Evolutionary conservation across 2,797 vertebrate species (phyloP), one percentile per base, ranked within the genome.

Genomic region (Alosa sapidissima): DNA sequence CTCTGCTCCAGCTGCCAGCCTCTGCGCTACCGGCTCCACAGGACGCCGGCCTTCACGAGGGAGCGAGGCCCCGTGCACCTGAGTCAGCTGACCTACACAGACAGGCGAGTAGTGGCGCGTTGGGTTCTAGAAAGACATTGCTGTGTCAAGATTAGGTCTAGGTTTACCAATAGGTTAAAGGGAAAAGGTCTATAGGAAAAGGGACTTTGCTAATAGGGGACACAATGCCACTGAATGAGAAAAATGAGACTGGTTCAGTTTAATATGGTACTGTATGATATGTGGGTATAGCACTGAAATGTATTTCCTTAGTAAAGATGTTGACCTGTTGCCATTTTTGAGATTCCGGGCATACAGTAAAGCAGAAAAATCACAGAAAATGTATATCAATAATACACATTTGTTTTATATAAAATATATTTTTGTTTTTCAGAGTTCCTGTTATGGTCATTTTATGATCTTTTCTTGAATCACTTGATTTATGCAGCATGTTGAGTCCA

Each of bases 1-100:
- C 90, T 97, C 83, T 99, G 98, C 89, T 95, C 96, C 0, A 55
- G 90, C 89, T 99, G 98, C 94, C 93, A 87, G 0, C 96, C 94
- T 0, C 89, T 98, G 85, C 92, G 90, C 9, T 99, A 98, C 91
- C 91, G 91, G 21, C 85, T 99, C 9, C 91, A 96, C 6, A 94
- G 98, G 0, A 93, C 96, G 1, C 98, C 98, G 0, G 91, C 96
- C 0, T 98, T 98, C 83, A 65, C 47, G 14, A 72, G 81, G 28
- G 86, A 86, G 9, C 90, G 83, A 0, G 91, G 93, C 4, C 94
- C 93, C 0, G 86, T 94, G 0, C 88, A 91, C 3, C 95, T 97
- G 85, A 87, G 75, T 0, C 93, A 94, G 28, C 95, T 94, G 84
- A 95, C 90, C 0, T 98, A 98, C 85, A 92, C 91, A 0, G 98